These are phyloP conservation scores for Cryptus armator DNA, from an alignment of 2,888 invertebrate species.

Conservation along the genomic window DNA sequence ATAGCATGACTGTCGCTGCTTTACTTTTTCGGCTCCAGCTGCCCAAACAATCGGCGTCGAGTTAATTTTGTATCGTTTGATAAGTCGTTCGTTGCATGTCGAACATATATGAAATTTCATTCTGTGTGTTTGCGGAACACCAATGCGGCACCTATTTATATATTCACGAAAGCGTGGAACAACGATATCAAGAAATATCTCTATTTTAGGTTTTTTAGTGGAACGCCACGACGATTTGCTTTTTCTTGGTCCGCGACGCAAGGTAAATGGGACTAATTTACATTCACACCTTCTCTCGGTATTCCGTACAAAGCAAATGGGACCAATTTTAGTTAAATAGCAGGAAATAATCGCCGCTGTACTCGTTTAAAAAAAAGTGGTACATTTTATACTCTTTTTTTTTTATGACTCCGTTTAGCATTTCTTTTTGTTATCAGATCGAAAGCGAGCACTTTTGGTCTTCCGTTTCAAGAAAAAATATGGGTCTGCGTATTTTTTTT, in stretches of 20 bases:
- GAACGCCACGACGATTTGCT: not conserved
- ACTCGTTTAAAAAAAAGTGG: not conserved
- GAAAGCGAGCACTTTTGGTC: too few relatives aligned
- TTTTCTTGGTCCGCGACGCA: not conserved
- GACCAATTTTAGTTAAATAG: not conserved
- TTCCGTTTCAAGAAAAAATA: too few relatives aligned
- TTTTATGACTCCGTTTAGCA: not conserved
- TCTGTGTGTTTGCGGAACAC: not conserved
- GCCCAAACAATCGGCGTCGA: conserved; percentile 56
- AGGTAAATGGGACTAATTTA: not conserved
- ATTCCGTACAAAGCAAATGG: not conserved
- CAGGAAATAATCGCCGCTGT: not conserved
- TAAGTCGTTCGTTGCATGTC: conserved; percentile 8
- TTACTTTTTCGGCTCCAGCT: conserved; percentile 37
- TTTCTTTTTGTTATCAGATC: not conserved
- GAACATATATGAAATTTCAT: not conserved
- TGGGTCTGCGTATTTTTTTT: too few relatives aligned
- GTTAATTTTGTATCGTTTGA: conserved; percentile 41
- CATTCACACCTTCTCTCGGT: not conserved
- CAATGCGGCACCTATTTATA: conserved; percentile 2
- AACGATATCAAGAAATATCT: not conserved
- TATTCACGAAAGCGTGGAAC: not conserved
- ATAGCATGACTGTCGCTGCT: conserved; percentile 18
- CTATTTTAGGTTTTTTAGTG: not conserved
- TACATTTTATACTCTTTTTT: not conserved